Percentiles rank a stretch among this genome's conserved stretches.
These are phyloP conservation scores for Crossocerus cetratus DNA, from an alignment of 2,888 invertebrate genomes.

Conservation along the genomic window DNA sequence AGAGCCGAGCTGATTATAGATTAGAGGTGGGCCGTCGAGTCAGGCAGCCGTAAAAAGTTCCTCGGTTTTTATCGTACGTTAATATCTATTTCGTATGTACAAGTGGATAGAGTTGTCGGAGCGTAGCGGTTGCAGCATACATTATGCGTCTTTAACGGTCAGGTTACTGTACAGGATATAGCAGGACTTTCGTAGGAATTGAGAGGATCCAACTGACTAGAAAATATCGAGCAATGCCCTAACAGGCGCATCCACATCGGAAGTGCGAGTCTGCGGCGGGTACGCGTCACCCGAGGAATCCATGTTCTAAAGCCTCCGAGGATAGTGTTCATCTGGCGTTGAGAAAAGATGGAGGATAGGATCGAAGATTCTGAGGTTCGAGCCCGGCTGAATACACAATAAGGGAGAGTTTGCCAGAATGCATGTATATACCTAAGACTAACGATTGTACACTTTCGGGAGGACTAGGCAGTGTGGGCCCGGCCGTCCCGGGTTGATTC, in stretches of 20 bases:
- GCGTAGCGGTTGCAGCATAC: conserved; percentile 51
- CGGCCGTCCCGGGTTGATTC: conserved; percentile 5
- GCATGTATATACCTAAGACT: conserved; percentile 55
- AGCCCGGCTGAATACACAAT: neutral
- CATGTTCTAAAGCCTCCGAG: neutral
- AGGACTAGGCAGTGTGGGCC: conserved; percentile 25
- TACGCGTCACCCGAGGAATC: conserved; percentile 9
- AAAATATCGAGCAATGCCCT: conserved; percentile 42
- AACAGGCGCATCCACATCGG: conserved; percentile 24
- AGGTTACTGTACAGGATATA: conserved; percentile 65
- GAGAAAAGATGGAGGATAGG: conserved; percentile 10
- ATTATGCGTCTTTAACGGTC: conserved; percentile 54
- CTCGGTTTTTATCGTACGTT: conserved; percentile 29
- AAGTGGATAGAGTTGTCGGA: conserved; percentile 61
- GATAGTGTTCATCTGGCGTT: neutral
- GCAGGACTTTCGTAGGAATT: conserved; percentile 56
- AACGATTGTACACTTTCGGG: conserved; percentile 69
- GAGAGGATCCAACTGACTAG: conserved; percentile 60
- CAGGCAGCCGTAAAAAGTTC: conserved; percentile 36
- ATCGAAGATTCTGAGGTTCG: conserved; percentile 7
- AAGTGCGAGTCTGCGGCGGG: conserved; percentile 1
- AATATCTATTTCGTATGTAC: conserved; percentile 61
- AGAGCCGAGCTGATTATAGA: no score
- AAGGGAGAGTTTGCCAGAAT: conserved; percentile 3
- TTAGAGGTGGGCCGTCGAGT: conserved; percentile 3